Conservation (phyloP, 2,797 vertebrate genomes). For the Neomorphus geoffroyi region DNA sequence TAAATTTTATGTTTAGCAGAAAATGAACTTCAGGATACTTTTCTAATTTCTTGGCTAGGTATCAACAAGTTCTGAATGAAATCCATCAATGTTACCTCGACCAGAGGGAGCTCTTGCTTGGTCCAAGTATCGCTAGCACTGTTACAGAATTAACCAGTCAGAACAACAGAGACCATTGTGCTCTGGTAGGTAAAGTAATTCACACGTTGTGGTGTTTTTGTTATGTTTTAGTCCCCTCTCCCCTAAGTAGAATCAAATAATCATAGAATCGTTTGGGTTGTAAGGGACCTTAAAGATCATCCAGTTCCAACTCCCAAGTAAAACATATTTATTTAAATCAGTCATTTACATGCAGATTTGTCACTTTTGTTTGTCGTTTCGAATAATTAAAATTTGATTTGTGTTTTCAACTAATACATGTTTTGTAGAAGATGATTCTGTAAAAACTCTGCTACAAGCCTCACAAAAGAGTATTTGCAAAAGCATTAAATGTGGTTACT, state of each 20-base stretch:
- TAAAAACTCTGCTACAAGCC: background rate
- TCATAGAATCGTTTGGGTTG: too few species aligned
- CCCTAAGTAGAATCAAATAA: background rate
- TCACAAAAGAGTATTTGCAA: background rate
- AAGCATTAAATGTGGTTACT: background rate
- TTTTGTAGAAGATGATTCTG: background rate
- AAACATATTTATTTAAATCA: background rate
- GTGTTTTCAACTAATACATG: background rate
- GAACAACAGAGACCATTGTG: conserved; percentile 96
- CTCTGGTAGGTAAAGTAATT: conserved; percentile 83
- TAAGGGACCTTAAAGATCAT: too few species aligned
- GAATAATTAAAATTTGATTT: background rate
- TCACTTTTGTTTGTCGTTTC: background rate
- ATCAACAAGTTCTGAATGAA: conserved; percentile 91
- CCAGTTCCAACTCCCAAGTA: too few species aligned
- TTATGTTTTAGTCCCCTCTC: background rate
- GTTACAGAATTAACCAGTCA: conserved; percentile 95
- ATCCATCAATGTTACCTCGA: conserved; percentile 96
- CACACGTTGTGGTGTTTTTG: background rate
- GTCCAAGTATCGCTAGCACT: conserved; percentile 92
- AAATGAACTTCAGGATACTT: background rate
- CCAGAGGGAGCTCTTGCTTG: conserved; percentile 91
- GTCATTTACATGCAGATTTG: background rate
- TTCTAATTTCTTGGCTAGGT: conserved; percentile 78
- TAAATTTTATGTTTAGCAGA: background rate